These are phyloP conservation scores for Adineta ricciae DNA, from an alignment of 2,888 invertebrate species.

Conservation along the genomic window DNA sequence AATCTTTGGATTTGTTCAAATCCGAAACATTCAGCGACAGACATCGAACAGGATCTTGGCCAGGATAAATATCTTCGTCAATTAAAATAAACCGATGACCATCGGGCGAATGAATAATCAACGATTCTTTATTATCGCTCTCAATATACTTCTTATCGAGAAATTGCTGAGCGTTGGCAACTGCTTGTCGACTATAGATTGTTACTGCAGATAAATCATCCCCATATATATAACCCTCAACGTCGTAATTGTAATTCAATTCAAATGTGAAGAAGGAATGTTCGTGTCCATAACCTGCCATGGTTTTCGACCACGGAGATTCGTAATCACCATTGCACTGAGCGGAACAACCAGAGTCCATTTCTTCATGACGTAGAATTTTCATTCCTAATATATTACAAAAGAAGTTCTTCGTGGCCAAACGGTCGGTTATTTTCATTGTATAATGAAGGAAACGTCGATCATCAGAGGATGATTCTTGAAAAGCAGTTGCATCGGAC, in stretches of 20 bases:
- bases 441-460: constrained; percentile 81
- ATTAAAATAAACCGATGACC: constrained; percentile 77
- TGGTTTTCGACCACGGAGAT: constrained; percentile 86
- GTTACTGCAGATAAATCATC: neutral
- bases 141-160: neutral
- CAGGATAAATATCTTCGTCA: constrained; percentile 53
- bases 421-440: constrained; percentile 83
- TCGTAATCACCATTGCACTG: constrained; percentile 73
- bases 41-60: constrained; percentile 4
- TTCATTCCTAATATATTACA: constrained; percentile 84
- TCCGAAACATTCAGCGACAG: constrained; percentile 28
- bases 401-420: constrained; percentile 74
- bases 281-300: constrained; percentile 94
- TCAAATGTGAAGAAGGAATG: constrained; percentile 87
- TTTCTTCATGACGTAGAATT: constrained; percentile 91
- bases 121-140: neutral
- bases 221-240: constrained; percentile 13
- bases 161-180: neutral
- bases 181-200: neutral
- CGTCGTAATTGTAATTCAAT: constrained; percentile 88
- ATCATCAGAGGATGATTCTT: neutral
- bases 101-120: constrained; percentile 58
- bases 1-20: constrained; percentile 27
- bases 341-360: constrained; percentile 88
- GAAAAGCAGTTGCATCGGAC: neutral